Conservation (phyloP, 2,888 invertebrate species). For the Eilema sororculum region DNA sequence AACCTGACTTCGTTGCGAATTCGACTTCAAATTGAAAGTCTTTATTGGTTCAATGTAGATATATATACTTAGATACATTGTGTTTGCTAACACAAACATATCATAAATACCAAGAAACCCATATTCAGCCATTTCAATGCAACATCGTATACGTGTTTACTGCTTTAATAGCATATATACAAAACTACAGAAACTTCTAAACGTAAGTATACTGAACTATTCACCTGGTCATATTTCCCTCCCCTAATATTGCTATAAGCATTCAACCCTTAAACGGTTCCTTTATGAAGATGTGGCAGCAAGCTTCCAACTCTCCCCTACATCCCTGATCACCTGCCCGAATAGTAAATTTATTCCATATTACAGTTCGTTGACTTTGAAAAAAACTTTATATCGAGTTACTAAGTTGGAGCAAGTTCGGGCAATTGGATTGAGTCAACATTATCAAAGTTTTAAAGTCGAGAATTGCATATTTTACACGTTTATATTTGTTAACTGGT, state of each 20-base stretch:
- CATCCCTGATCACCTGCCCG: slow-evolving; percentile 14
- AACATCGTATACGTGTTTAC: background rate
- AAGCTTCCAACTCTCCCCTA: slow-evolving; percentile 5
- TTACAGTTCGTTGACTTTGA: slow-evolving; percentile 60
- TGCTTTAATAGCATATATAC: background rate
- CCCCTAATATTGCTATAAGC: background rate
- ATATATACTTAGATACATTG: no score
- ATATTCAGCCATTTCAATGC: background rate
- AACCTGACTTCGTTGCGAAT: no score
- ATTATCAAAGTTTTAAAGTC: slow-evolving; percentile 8
- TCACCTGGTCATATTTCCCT: no score
- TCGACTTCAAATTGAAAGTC: no score
- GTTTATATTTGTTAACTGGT: background rate
- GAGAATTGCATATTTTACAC: background rate
- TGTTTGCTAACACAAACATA: no score
- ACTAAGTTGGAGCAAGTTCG: slow-evolving; percentile 44
- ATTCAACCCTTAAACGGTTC: slow-evolving; percentile 1
- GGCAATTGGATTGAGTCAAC: slow-evolving; percentile 19
- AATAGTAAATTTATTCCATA: slow-evolving; percentile 32
- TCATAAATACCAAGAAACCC: no score
- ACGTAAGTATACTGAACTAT: background rate
- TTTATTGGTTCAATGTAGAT: no score
- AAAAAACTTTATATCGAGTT: slow-evolving; percentile 52
- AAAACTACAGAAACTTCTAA: background rate
- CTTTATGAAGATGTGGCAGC: slow-evolving; percentile 8